phyloP scores from a whole-genome alignment of 2,888 invertebrate species.

The Balanococcus diminutus region DNA sequence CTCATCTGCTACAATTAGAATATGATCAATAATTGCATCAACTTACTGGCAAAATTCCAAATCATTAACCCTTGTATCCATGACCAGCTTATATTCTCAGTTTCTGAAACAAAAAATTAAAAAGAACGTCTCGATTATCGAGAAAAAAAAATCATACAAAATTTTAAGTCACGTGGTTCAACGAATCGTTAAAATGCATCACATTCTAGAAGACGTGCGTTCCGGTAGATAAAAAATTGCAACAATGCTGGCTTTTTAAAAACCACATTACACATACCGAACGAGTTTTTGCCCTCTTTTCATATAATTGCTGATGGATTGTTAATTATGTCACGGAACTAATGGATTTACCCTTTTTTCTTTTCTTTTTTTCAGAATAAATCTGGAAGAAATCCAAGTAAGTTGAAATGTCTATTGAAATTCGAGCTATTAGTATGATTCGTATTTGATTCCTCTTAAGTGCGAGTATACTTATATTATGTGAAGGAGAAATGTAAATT shows the following conservation, averaged over 20 bases:
- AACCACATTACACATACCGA: not conserved
- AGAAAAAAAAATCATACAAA: not conserved
- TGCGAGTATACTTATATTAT: not conserved
- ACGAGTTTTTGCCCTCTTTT: not conserved
- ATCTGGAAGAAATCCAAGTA: slow-evolving; percentile 42
- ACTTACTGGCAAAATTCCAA: not conserved
- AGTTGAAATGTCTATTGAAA: slow-evolving; percentile 25
- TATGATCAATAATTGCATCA: not conserved
- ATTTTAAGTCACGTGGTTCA: not conserved
- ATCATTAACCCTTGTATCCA: not conserved
- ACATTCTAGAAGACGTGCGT: not conserved
- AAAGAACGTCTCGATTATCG: not conserved
- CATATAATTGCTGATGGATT: not conserved
- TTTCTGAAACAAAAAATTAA: not conserved
- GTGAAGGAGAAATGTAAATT: not conserved
- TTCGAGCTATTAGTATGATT: not conserved
- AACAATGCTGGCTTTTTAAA: not conserved
- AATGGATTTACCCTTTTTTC: not conserved
- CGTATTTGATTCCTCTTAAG: not conserved
- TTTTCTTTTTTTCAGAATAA: slow-evolving; percentile 42
- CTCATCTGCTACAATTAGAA: not conserved
- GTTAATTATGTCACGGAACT: not conserved
- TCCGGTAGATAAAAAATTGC: not conserved
- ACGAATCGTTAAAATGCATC: not conserved
- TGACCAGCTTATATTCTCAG: not conserved